Evolutionary conservation across 64 coral and sea anemone genomes (phyloP), one percentile per base, ranked within the genome.

Genomic region (Stylophora pistillata): DNA sequence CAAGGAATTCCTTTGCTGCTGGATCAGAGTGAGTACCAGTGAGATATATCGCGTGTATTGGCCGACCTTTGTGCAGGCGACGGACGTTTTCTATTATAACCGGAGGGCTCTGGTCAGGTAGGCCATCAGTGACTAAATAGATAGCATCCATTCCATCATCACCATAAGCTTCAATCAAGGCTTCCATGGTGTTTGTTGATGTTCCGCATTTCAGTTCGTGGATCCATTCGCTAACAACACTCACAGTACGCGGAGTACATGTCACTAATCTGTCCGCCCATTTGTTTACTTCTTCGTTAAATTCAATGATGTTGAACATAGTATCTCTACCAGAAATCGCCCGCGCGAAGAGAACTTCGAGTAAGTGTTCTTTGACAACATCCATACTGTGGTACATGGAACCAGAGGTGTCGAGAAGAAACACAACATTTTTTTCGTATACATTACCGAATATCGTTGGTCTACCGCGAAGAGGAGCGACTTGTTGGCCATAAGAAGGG

Each of bases 1-100:
- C 88, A 15, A 99, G 90, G 74, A 99, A 99, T 71, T 99, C 97
- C 23, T 79, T 80, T 3, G 90, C 97, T 1, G 93, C 97, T 10
- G 88, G 82, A 60, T 98, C 95, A 34, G 93, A 87, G 13, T 95
- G 87, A 30, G 94, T 91, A 13, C 93, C 93, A 11, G 90, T 93
- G 34, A 99, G 71, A 34, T 99, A 99, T n/a, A 94, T 91, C 15
- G 93, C 94, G 58, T 99, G 97, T 86, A 99, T 88, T 12, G 97
- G 97, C 31, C 94, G 75, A 54, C 87, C 88, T 74, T 92, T 91
- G 23, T 93, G 86, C 3, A 99, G 72, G 71, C 68, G 85, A 18
- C 89, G 87, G 17, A 95, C 86, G 41, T 99, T 93, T 74, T 99
- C 90, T 31, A 99, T 30, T 69, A 99, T 95, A 56, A 99, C 78